These are phyloP conservation scores for Neomonachus schauinslandi DNA, from an alignment of 2,113 vertebrate genomes.

Conservation along the genomic window DNA sequence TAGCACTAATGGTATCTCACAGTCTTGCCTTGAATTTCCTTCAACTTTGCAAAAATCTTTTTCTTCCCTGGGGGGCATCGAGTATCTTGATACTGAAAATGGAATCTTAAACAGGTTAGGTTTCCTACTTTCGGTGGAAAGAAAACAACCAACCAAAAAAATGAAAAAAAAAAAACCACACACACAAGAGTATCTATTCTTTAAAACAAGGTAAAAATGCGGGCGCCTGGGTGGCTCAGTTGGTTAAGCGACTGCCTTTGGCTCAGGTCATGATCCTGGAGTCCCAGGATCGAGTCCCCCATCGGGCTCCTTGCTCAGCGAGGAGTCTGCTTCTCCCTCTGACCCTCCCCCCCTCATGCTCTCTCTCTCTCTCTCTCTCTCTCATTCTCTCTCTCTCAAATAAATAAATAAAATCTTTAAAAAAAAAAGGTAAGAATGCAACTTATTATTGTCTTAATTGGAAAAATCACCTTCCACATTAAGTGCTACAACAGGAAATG, in stretches of 20 bases:
- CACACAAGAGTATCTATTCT: not conserved
- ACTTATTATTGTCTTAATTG: not conserved
- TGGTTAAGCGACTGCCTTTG: too few species aligned
- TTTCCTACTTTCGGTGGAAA: not conserved
- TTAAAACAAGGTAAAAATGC: not conserved
- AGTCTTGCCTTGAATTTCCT: not conserved
- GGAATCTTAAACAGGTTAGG: not conserved
- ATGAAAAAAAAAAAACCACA: not conserved
- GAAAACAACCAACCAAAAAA: not conserved
- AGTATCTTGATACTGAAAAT: not conserved
- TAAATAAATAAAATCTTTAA: too few species aligned
- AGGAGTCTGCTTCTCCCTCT: too few species aligned
- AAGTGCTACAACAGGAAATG: not conserved
- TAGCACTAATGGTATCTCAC: not conserved
- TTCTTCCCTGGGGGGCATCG: not conserved
- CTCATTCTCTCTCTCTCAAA: too few species aligned
- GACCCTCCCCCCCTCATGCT: too few species aligned
- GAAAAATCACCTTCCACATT: constrained; percentile 1
- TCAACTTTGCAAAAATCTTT: not conserved
- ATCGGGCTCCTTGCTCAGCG: too few species aligned
- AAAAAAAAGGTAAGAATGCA: not conserved
- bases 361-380: too few species aligned
- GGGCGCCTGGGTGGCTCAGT: too few species aligned
- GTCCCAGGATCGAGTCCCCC: too few species aligned
- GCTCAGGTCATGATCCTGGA: too few species aligned